Base-by-base conservation (phyloP, 2,888 invertebrate genomes). In the Caenorhabditis sp. region DNA sequence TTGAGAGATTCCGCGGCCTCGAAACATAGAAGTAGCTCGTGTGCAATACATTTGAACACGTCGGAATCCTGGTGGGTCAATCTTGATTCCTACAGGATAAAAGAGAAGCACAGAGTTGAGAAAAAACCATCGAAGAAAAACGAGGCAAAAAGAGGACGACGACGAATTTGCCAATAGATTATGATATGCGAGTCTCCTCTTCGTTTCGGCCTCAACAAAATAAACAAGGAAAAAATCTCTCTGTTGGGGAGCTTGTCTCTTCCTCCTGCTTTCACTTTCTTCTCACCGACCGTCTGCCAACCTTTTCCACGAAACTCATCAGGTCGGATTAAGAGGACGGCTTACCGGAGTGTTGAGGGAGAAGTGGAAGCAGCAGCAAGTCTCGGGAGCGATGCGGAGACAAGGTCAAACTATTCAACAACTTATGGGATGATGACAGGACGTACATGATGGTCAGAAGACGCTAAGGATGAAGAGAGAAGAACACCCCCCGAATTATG, bases 381-480 rank as follows among this genome's bases (percentile, higher is more conserved):
- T 49, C 19, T 77, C 77, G 69, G 44, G 69, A 69, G 54, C 41
- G 47, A 14, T 44, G 76, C 58, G 59, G n/a, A n/a, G n/a, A 63
- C 77, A 77, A 77, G 77, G 77, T 77, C 77, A 77, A 63, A 77
- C 69, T 41, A 56, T 61, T 77, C 69, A 77, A 77, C 77, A 77
- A 77, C 49, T 31, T 56, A 38, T 47, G 24, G 66, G 35, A 49
- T 51, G 35, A 66, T 51, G 49, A 54, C 54, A 51, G 10, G 66
- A 68, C 66, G 26, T 38, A 38, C 59, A 61, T 31, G 24, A 38
- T 49, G 54, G 38, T 63, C 44, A 51, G 51, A 77, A 69, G 77
- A 69, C 69, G 61, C 69, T 69, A 31, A 31, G 44, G 22, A 49
- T 56, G 38, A 24, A 41, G 31, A 26, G 16, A 24, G 54, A 72